Evolutionary conservation across 2,113 vertebrate species (phyloP).

Genomic region (Mellivora capensis): DNA sequence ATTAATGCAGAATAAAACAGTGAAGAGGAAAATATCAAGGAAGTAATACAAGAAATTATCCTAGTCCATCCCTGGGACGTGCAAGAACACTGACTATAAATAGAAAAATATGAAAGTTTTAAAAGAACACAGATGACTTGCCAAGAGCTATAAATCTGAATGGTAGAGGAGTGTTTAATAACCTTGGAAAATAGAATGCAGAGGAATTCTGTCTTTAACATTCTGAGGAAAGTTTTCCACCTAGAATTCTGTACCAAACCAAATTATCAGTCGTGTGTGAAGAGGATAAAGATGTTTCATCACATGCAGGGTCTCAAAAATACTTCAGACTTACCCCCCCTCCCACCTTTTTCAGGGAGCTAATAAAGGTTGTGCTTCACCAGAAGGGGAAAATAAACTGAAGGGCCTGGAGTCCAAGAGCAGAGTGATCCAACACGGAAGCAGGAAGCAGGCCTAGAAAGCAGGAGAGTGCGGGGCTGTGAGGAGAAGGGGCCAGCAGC

Average conservation of each 20-base stretch:
- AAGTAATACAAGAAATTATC: not conserved
- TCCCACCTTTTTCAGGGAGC: not conserved
- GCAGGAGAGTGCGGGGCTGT: not conserved
- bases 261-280: not conserved
- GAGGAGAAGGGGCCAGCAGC: not conserved
- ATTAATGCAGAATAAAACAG: not conserved
- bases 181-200: not conserved
- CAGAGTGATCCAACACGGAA: fast-evolving
- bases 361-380: not conserved
- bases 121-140: not conserved
- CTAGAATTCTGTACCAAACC: not conserved
- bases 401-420: not conserved
- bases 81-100: not conserved
- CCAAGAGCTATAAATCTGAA: not conserved
- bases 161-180: not conserved
- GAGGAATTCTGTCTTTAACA: not conserved
- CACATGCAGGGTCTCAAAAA: not conserved
- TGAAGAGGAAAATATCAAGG: not conserved
- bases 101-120: not conserved
- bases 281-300: not conserved
- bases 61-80: not conserved
- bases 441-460: not conserved
- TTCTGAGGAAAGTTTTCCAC: not conserved
- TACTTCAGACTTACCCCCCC: not conserved
- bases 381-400: not conserved